A percentile compares a stretch with the other conserved stretches of the same genome.
These are phyloP conservation scores for Amiota minor DNA, from an alignment of 2,888 invertebrate species.

Conservation along the genomic window DNA sequence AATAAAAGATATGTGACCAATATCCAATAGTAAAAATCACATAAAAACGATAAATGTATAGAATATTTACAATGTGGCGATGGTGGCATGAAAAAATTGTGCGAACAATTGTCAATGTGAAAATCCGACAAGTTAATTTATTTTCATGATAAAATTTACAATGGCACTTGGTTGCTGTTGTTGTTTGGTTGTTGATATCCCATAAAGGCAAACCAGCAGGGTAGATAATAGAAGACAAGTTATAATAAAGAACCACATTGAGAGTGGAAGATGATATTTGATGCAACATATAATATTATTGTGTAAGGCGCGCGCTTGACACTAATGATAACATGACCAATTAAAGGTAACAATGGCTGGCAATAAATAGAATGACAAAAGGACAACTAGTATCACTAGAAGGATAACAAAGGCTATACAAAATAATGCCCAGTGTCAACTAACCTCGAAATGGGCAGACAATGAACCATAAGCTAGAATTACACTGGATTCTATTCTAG, in stretches of 20 bases:
- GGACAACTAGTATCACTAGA: neutral
- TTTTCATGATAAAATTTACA: constrained; percentile 52
- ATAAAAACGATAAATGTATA: constrained; percentile 3
- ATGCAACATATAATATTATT: constrained; percentile 5
- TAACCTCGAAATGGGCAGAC: neutral
- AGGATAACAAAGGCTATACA: constrained; percentile 49
- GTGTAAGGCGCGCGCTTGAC: constrained; percentile 33
- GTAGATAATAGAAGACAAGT: neutral
- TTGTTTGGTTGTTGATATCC: constrained; percentile 4
- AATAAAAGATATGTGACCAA: neutral
- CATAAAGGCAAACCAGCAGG: neutral
- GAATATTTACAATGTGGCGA: constrained; percentile 25
- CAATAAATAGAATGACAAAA: neutral
- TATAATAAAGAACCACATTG: neutral
- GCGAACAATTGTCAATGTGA: constrained; percentile 57
- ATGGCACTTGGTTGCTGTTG: neutral
- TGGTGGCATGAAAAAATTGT: constrained; percentile 40
- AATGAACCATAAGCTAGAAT: neutral
- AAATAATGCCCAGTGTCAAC: neutral
- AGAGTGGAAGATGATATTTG: neutral
- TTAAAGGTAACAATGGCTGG: constrained; percentile 60
- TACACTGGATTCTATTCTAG: neutral
- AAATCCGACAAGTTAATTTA: constrained; percentile 62
- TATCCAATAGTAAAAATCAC: constrained; percentile 7
- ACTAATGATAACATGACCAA: constrained; percentile 51